phyloP scores from a whole-genome alignment of 1,140 invertebrate genomes.

The Bombus consobrinus region DNA sequence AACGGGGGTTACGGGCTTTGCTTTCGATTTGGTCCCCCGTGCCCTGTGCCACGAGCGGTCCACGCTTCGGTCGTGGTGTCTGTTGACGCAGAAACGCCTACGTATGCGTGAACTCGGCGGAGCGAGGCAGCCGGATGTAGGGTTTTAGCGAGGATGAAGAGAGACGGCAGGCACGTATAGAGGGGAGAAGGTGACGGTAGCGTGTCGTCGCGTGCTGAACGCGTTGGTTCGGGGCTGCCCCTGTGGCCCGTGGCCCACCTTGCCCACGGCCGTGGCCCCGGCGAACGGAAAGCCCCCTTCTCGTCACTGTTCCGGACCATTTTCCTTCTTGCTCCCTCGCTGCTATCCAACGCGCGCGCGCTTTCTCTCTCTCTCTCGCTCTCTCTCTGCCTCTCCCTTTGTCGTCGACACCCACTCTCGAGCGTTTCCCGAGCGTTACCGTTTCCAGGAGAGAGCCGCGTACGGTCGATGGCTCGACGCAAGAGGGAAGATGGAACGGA shows the following conservation, averaged over 20 bases:
- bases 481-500: not conserved
- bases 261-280: constrained; percentile 43
- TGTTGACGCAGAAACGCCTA: constrained; percentile 42
- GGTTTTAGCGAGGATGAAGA: not conserved
- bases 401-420: not conserved
- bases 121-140: not conserved
- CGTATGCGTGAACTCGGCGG: constrained; percentile 16
- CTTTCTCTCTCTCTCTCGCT: not conserved
- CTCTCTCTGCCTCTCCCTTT: too few species aligned
- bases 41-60: constrained; percentile 53
- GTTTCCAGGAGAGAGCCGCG: constrained; percentile 25
- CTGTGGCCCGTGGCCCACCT: constrained; percentile 53
- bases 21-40: constrained; percentile 66
- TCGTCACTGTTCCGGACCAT: not conserved
- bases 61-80: constrained; percentile 53
- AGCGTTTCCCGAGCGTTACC: constrained; percentile 17
- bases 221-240: constrained; percentile 51
- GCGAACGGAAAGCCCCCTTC: constrained; percentile 36
- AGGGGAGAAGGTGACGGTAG: constrained; percentile 62
- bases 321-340: not conserved
- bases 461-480: constrained; percentile 14
- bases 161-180: not conserved
- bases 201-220: constrained; percentile 70
- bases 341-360: too few species aligned
- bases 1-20: constrained; percentile 71